Conservation (phyloP, 2,888 invertebrate genomes). For the Piscicola geometra region DNA sequence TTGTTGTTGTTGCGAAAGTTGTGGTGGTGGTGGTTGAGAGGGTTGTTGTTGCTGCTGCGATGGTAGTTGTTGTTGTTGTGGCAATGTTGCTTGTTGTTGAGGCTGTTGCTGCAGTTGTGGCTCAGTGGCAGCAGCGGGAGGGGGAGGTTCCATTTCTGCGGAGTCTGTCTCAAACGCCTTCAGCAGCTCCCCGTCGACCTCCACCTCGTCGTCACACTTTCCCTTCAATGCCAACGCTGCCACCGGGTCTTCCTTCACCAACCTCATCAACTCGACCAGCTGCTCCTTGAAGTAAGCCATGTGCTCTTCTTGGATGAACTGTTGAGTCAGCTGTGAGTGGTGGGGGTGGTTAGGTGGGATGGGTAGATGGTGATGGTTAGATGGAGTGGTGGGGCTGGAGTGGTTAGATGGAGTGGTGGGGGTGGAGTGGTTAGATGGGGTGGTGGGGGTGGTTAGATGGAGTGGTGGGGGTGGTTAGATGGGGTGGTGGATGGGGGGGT, state of each 20-base stretch:
- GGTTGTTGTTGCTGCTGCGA: too few relatives aligned
- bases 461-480: background rate
- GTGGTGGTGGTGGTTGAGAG: too few relatives aligned
- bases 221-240: slow-evolving; percentile 24
- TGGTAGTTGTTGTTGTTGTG: too few relatives aligned
- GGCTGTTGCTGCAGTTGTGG: too few relatives aligned
- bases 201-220: slow-evolving; percentile 45
- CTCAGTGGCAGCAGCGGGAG: background rate
- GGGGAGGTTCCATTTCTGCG: slow-evolving; percentile 7
- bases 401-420: background rate
- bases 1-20: too few relatives aligned
- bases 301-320: slow-evolving; percentile 72
- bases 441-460: background rate
- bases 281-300: slow-evolving; percentile 71
- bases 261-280: slow-evolving; percentile 75
- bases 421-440: background rate
- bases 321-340: slow-evolving; percentile 66
- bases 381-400: background rate
- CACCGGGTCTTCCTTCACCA: slow-evolving; percentile 74
- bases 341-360: background rate
- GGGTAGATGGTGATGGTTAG: background rate
- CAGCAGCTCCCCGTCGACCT: slow-evolving; percentile 19
- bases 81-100: too few relatives aligned
- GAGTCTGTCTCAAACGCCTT: slow-evolving; percentile 17
- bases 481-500: too few relatives aligned